These are phyloP conservation scores for Ophonus ardosiacus DNA, from an alignment of 2,888 invertebrate species.

Conservation along the genomic window DNA sequence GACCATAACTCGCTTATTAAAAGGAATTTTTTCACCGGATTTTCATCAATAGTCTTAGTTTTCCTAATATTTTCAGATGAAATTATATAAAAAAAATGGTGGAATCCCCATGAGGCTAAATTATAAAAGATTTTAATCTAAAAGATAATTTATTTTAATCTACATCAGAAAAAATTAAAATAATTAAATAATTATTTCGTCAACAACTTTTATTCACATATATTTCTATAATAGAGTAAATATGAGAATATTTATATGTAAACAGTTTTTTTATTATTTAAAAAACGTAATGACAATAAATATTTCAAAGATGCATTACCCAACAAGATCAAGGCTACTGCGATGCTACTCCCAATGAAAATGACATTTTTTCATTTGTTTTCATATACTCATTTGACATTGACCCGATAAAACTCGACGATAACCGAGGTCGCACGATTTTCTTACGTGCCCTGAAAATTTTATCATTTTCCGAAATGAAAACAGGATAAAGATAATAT, in stretches of 20 bases:
- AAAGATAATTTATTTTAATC: no score
- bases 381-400: not conserved
- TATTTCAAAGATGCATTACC: not conserved
- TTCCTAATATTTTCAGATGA: no score
- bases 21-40: no score
- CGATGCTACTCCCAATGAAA: not conserved
- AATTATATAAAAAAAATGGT: no score
- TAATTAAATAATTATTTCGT: no score
- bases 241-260: not conserved
- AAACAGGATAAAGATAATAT: constrained; percentile 1
- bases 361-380: constrained; percentile 18
- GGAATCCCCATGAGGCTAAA: no score
- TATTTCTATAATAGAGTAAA: not conserved
- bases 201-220: not conserved
- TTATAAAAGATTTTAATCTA: no score
- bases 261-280: not conserved
- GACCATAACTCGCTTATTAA: no score
- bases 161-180: no score
- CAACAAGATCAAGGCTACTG: constrained; percentile 15
- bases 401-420: not conserved
- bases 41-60: no score
- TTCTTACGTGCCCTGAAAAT: constrained; percentile 22
- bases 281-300: not conserved
- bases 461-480: not conserved
- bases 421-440: not conserved